These are phyloP conservation scores for Thamnophis elegans DNA, from an alignment of 2,797 vertebrate genomes.

Conservation along the genomic window DNA sequence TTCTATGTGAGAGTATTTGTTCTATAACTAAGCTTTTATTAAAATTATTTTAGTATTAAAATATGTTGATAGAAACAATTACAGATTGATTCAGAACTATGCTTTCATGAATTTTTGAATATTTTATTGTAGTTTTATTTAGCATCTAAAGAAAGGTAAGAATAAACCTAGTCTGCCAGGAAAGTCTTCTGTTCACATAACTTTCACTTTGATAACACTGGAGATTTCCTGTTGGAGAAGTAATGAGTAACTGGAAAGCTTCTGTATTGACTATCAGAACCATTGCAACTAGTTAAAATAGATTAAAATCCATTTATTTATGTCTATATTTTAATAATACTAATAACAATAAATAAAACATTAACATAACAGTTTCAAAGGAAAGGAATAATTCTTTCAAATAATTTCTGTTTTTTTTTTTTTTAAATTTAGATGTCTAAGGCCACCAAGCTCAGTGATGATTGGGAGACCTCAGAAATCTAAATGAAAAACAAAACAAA, in stretches of 20 bases:
- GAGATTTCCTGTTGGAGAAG: not conserved
- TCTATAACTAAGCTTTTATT: no score
- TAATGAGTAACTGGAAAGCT: not conserved
- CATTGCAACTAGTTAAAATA: not conserved
- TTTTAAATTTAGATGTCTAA: not conserved
- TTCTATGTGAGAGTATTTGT: no score
- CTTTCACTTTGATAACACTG: not conserved
- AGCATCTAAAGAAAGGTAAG: not conserved
- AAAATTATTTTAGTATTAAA: not conserved
- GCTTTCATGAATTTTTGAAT: not conserved
- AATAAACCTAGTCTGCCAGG: not conserved
- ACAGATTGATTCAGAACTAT: not conserved
- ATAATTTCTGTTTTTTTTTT: not conserved
- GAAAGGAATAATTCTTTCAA: constrained; percentile 35
- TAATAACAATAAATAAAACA: not conserved
- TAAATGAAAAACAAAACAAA: constrained; percentile 22
- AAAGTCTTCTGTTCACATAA: not conserved
- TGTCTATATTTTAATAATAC: not conserved
- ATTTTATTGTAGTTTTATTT: not conserved
- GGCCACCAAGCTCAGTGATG: not conserved
- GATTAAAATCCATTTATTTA: not conserved
- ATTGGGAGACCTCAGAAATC: not conserved
- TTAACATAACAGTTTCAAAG: constrained; percentile 17
- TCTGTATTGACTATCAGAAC: not conserved
- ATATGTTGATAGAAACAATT: not conserved